phyloP scores from a whole-genome alignment of 2,888 invertebrate species.

The Megalurothrips usitatus region DNA sequence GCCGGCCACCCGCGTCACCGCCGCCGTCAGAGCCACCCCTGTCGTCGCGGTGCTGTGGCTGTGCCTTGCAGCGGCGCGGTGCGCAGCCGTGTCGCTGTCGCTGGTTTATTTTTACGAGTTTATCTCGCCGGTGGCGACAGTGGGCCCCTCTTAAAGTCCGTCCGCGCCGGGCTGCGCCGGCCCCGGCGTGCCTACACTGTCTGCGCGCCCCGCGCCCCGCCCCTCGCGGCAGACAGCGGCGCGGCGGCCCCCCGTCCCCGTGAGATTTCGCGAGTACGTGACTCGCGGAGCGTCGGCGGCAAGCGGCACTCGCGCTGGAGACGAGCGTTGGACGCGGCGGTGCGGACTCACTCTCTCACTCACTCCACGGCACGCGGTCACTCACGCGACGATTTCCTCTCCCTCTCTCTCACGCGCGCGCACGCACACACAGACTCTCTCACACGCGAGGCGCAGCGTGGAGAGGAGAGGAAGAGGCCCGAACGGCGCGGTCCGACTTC shows the following conservation, averaged over 20 bases:
- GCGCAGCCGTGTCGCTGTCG: neutral
- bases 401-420: too few species aligned
- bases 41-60: too few species aligned
- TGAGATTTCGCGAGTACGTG: neutral
- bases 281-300: neutral
- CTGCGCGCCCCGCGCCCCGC: neutral
- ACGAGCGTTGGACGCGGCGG: too few species aligned
- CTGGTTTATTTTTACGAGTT: conserved; percentile 11
- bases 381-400: too few species aligned
- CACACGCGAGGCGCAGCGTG: neutral
- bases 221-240: neutral
- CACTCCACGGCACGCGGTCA: too few species aligned
- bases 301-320: too few species aligned
- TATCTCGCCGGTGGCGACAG: neutral
- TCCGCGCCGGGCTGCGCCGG: neutral
- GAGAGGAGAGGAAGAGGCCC: neutral
- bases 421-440: too few species aligned
- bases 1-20: neutral
- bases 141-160: neutral
- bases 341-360: too few species aligned
- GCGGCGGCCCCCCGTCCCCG: neutral
- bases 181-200: neutral
- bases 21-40: too few species aligned
- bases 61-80: neutral
- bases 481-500: neutral